Base-by-base conservation (phyloP, 2,888 invertebrate species). In the Dynastes hyllus region DNA sequence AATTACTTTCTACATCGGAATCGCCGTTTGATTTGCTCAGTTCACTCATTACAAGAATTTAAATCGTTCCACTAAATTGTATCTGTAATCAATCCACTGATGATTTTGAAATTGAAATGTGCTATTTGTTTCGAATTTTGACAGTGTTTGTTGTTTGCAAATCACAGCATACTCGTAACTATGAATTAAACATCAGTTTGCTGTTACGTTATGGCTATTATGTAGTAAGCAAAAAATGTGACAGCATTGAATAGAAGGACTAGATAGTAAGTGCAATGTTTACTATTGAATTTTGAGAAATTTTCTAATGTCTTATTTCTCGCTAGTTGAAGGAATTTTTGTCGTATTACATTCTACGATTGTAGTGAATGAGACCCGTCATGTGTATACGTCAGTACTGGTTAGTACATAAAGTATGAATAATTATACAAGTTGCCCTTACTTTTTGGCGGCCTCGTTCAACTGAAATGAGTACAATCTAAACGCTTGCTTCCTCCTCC, bases 1-100 rank as follows among this genome's bases (percentile, higher is more conserved):
- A 85, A 76, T 84, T 82, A 61, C 84, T 83, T 78, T 85, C 85
- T 55, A 85, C 61, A 76, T 87, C 86, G 45, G 86, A 84, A 71
- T 85, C 86, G 78, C 84, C 85, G 22, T 83, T 83, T 40, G 71
- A 80, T 27, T 80, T 80, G 65, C 65, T 77, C 13, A 77, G 61
- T 50, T 82, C 82, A 76, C 79, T 83, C 82, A 83, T 83, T 63
- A 80, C 80, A 81, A 79, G 70, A 78, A 81, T 78, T 81, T 82
- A 78, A 79, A 76, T 76, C 32, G 66, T 70, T 70, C 71, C 37
- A 32, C 27, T 53, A 76, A 76, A 76, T 55, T 66, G 11, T 76
- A 67, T 51, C 53, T 76, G 71, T 55, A 71, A 22, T 22, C 78
- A 78, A 80, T 80, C 76, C 81, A 83, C 83, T 73, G 78, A 65